Percentiles rank a stretch among this genome's conserved stretches.
phyloP scores from a whole-genome alignment of 1,140 invertebrate genomes.

The Stenopsyche tienmushanensis region DNA sequence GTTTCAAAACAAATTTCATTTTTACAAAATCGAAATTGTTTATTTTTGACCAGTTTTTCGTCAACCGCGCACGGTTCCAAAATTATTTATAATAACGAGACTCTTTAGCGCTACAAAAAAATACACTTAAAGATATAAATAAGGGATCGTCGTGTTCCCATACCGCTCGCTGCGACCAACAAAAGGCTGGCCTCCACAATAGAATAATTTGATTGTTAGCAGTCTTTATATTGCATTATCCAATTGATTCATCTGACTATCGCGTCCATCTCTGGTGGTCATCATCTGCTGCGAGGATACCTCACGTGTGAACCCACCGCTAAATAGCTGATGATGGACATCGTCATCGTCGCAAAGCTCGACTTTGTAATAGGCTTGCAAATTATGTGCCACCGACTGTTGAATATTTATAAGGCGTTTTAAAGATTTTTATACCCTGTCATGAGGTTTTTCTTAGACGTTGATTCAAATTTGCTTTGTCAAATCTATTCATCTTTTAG shows the following conservation, averaged over 20 bases:
- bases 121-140: constrained; percentile 26
- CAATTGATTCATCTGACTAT: constrained; percentile 37
- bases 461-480: too few relatives aligned
- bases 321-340: constrained; percentile 21
- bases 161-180: constrained; percentile 32
- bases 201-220: constrained; percentile 38
- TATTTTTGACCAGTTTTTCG: too few relatives aligned
- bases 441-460: too few relatives aligned
- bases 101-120: constrained; percentile 23
- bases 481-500: too few relatives aligned
- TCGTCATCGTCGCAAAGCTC: neutral
- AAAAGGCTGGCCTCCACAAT: constrained; percentile 32
- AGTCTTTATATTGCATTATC: constrained; percentile 37
- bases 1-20: too few relatives aligned
- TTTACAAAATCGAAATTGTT: too few relatives aligned
- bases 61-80: too few relatives aligned
- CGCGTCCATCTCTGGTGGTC: neutral
- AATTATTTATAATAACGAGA: constrained; percentile 20
- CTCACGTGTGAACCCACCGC: constrained; percentile 23
- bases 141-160: constrained; percentile 29
- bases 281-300: too few relatives aligned
- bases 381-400: neutral
- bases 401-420: too few relatives aligned
- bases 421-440: too few relatives aligned
- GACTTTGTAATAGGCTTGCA: neutral